Evolutionary conservation across 2,888 invertebrate genomes (phyloP), one percentile per base, ranked within the genome.

Genomic region (Abrostola tripartita): DNA sequence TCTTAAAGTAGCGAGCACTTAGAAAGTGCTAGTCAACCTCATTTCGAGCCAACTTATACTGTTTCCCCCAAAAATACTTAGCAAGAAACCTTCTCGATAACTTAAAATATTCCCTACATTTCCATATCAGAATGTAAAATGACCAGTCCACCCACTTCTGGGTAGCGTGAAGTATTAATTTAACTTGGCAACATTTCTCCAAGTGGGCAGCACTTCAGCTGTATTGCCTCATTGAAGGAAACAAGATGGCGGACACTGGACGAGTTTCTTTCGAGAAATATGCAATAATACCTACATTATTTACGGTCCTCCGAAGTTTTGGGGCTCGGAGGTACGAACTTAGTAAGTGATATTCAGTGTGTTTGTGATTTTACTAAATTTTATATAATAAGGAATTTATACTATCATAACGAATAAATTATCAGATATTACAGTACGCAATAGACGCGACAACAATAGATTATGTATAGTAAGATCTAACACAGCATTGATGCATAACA

Each of bases 281-380:
- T 90, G 89, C 89, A 90, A 88, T 79, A 90, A 88, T 78, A 72
- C 64, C 68, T 88, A 88, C 86, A 84, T 86, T 85, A 86, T 86
- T 86, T 82, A 74, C 74, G 60, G 75, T 74, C 60, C 79, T 82
- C 74, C 76, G 74, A 79, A 85, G 77, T 81, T 75, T 71, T 63
- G 12, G 53, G 24, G 7, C 6, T 53, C 37, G 51, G 64, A 73
- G 53, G 52, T 68, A 6, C 6, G 58, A 69, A 77, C 35, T n/a
- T 24, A 24, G 24, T 1, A 24, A 4, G 24, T 24, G 24, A 24
- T n/a, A 24, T 24, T 24, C 24, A 24, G 24, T 24, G 4, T 24
- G 24, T 24, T 24, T 24, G 24, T 24, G 24, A 24, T 2, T 24
- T 24, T 24, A 24, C 4, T 24, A 4, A 24, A 24, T 24, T 24